These are phyloP conservation scores for Ancistrus triradiatus DNA, from an alignment of 2,113 vertebrate species.

Conservation along the genomic window DNA sequence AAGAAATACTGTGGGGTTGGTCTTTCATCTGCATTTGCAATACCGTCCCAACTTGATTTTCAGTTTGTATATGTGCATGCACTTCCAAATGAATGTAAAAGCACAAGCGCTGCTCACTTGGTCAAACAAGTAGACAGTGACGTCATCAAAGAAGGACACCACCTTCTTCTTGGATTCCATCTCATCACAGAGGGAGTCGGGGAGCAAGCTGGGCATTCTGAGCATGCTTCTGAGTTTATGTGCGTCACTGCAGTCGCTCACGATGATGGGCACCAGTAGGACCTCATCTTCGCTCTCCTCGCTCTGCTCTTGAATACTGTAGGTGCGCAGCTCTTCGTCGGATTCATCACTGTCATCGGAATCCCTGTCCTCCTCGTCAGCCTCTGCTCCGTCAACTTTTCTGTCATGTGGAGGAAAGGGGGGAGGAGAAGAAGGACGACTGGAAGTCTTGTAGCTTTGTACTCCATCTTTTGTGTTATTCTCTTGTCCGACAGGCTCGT, in stretches of 20 bases:
- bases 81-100: too few species aligned
- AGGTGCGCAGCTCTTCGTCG: constrained; percentile 82
- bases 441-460: constrained; percentile 22
- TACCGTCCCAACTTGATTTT: too few species aligned
- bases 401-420: constrained; percentile 39
- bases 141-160: constrained; percentile 92
- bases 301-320: constrained; percentile 81
- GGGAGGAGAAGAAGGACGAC: constrained; percentile 38
- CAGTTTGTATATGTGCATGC: too few species aligned
- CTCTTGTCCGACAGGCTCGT: constrained; percentile 1
- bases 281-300: constrained; percentile 91
- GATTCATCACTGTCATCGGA: constrained; percentile 89
- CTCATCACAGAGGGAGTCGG: constrained; percentile 68
- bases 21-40: too few species aligned
- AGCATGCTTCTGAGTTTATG: constrained; percentile 84
- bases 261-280: constrained; percentile 77
- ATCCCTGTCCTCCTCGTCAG: constrained; percentile 77
- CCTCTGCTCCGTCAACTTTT: constrained; percentile 59
- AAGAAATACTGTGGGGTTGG: too few species aligned
- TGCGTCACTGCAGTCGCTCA: constrained; percentile 81
- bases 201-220: constrained; percentile 73
- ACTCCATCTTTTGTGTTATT: constrained; percentile 4
- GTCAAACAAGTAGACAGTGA: constrained; percentile 96
- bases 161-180: constrained; percentile 84
- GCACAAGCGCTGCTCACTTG: constrained; percentile 69